phyloP scores from a whole-genome alignment of 2,113 vertebrate species.

The Carlito syrichta region DNA sequence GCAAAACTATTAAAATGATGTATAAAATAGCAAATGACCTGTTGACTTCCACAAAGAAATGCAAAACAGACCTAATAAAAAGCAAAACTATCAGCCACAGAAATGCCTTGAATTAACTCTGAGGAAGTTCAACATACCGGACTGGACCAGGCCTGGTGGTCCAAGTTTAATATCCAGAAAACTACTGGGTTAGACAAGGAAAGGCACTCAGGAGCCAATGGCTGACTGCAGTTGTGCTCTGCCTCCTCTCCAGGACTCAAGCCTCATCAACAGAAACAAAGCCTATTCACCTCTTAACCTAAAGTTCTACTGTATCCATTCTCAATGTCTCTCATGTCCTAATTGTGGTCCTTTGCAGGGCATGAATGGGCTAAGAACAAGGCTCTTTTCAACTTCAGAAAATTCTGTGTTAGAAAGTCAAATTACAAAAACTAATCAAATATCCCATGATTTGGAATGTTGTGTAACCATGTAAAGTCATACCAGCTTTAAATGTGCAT shows the following conservation, averaged over 20 bases:
- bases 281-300: not conserved
- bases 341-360: not conserved
- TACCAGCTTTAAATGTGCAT: not conserved
- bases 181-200: not conserved
- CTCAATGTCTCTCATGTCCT: not conserved
- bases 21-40: conserved; percentile 59
- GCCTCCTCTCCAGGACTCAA: not conserved
- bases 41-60: conserved; percentile 50
- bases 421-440: not conserved
- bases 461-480: not conserved
- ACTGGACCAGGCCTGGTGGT: not conserved
- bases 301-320: not conserved
- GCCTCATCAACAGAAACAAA: not conserved
- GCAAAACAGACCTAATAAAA: conserved; percentile 47
- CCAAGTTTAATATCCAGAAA: not conserved
- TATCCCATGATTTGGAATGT: not conserved
- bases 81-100: conserved; percentile 10
- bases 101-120: not conserved
- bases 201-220: not conserved
- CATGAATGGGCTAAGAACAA: not conserved
- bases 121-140: not conserved
- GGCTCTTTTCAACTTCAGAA: not conserved
- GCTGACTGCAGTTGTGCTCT: not conserved
- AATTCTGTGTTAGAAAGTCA: not conserved
- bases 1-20: conserved; percentile 52